A percentile compares a stretch with the other conserved stretches of the same genome.
Evolutionary conservation across 2,888 invertebrate species (phyloP).

Genomic region (Himalopsyche japonica): DNA sequence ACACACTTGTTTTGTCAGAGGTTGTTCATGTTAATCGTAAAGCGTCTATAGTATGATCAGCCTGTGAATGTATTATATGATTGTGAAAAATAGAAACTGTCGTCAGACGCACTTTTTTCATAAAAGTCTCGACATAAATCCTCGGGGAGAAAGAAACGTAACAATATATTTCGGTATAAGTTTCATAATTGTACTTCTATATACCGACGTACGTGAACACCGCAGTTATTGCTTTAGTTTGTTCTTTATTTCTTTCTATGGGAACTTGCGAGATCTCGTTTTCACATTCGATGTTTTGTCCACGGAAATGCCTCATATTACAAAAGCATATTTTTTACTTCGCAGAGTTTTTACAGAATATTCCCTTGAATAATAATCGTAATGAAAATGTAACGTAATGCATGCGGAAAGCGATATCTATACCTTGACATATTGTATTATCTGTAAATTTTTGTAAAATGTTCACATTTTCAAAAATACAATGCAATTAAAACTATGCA

Average conservation of each 20-base stretch:
- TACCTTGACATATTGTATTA: too few species aligned
- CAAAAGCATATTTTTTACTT: neutral
- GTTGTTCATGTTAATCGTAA: too few species aligned
- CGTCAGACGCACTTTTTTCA: constrained; percentile 1
- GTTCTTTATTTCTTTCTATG: neutral
- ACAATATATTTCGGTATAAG: constrained; percentile 29
- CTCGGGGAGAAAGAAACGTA: constrained; percentile 8
- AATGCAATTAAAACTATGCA: too few species aligned
- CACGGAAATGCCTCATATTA: neutral
- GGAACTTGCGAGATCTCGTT: neutral
- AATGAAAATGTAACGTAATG: too few species aligned
- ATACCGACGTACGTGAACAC: constrained; percentile 13
- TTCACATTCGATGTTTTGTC: neutral
- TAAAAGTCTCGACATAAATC: constrained; percentile 23
- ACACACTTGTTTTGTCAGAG: too few species aligned
- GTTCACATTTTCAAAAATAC: too few species aligned
- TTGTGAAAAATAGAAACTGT: neutral
- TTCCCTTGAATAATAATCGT: too few species aligned
- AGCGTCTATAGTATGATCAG: neutral
- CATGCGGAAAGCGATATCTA: too few species aligned
- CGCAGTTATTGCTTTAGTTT: constrained; percentile 27
- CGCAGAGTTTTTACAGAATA: neutral
- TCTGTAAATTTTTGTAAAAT: too few species aligned
- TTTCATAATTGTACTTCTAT: constrained; percentile 26
- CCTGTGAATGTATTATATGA: neutral